phyloP scores from a whole-genome alignment of 2,797 vertebrate genomes.

The Melopsittacus undulatus region DNA sequence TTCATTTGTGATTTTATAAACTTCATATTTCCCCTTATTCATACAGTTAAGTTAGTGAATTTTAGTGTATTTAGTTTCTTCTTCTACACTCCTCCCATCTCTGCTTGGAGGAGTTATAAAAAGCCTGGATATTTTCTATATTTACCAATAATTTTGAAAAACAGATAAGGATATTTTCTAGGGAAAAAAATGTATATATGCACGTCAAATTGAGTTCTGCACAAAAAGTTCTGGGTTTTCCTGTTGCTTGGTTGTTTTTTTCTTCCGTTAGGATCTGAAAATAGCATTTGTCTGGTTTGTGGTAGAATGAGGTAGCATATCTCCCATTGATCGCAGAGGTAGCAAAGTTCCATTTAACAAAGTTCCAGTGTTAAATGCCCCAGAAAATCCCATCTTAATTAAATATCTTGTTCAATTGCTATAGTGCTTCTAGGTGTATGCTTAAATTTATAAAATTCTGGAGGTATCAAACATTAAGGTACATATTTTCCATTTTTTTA shows the following conservation, averaged over 20 bases:
- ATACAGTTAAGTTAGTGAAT: not conserved
- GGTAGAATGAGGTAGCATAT: not conserved
- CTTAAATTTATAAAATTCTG: not conserved
- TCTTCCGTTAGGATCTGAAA: not conserved
- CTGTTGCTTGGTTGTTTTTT: not conserved
- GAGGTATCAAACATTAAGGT: not conserved
- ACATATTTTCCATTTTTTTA: not conserved
- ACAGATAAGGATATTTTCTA: not conserved
- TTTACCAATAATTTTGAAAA: not conserved
- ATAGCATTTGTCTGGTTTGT: not conserved
- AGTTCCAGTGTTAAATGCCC: not conserved
- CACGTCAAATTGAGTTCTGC: not conserved
- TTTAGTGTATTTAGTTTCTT: not conserved
- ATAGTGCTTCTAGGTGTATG: not conserved
- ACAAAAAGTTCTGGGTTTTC: not conserved
- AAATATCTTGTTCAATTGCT: not conserved
- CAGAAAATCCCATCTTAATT: not conserved
- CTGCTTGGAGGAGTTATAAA: not conserved
- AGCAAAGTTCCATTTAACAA: not conserved
- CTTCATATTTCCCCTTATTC: not conserved
- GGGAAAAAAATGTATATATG: accelerated
- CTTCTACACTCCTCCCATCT: not conserved
- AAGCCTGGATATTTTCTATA: not conserved
- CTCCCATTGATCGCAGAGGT: not conserved
- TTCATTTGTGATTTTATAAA: not conserved